A percentile compares a stretch with the other conserved stretches of the same genome.
phyloP scores from a whole-genome alignment of 1,140 invertebrate species.

The Linepithema humile region DNA sequence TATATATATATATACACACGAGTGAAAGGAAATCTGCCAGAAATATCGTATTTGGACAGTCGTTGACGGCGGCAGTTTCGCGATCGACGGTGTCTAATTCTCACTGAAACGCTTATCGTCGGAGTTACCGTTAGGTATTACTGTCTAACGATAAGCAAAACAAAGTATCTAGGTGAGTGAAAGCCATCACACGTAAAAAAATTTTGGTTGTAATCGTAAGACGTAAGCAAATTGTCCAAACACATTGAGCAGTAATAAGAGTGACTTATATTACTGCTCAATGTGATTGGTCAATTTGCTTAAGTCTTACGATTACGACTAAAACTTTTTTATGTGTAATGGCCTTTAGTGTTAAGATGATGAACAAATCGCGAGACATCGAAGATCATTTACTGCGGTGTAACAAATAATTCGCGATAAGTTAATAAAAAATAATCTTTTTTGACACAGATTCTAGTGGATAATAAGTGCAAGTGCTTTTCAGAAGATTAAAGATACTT shows the following conservation, averaged over 20 bases:
- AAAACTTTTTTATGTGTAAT: too few relatives aligned
- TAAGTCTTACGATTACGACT: too few relatives aligned
- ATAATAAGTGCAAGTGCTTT: neutral
- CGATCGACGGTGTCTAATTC: neutral
- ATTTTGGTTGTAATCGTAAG: too few relatives aligned
- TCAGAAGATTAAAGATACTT: neutral
- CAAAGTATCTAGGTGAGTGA: constrained; percentile 16
- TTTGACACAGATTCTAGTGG: neutral
- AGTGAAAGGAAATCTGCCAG: constrained; percentile 23
- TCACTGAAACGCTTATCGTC: neutral
- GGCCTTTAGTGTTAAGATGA: neutral
- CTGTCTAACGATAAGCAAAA: neutral
- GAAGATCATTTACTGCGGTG: neutral
- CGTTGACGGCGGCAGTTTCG: neutral
- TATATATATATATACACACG: neutral
- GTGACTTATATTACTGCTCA: too few relatives aligned
- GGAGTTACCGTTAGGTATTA: neutral
- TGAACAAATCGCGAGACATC: neutral
- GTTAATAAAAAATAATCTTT: neutral
- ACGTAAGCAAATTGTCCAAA: too few relatives aligned
- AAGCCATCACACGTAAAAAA: too few relatives aligned
- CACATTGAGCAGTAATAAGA: too few relatives aligned
- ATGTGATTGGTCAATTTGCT: too few relatives aligned
- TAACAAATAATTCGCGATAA: neutral
- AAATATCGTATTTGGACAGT: constrained; percentile 11